Conservation (phyloP, 2,888 invertebrate genomes). For the Cremastobaeus sp. region DNA sequence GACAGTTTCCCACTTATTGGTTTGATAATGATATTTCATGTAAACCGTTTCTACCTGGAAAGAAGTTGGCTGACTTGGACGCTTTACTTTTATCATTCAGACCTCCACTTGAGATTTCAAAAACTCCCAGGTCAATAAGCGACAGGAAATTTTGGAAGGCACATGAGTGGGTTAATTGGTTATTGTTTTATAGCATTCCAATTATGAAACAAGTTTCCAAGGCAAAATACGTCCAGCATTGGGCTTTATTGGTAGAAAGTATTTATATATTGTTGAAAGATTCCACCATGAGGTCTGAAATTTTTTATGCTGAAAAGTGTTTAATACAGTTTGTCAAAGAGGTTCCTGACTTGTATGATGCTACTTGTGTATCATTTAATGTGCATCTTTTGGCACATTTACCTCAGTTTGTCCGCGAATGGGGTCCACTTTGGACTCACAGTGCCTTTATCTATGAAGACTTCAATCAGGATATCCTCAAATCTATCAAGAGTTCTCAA, state of each 20-base stretch:
- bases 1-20: constrained; percentile 41
- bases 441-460: constrained; percentile 56
- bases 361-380: constrained; percentile 12
- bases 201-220: constrained; percentile 30
- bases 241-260: constrained; percentile 43
- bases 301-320: constrained; percentile 25
- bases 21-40: constrained; percentile 25
- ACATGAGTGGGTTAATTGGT: constrained; percentile 47
- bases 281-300: constrained; percentile 30
- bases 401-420: constrained; percentile 12
- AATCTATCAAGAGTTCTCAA: constrained; percentile 46
- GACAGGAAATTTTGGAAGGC: constrained; percentile 42
- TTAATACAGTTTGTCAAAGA: constrained; percentile 36
- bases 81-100: constrained; percentile 16
- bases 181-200: constrained; percentile 44
- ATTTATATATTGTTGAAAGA: constrained; percentile 24
- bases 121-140: constrained; percentile 41
- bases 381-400: constrained; percentile 26
- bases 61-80: constrained; percentile 21
- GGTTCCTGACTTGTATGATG: constrained; percentile 24
- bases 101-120: constrained; percentile 30
- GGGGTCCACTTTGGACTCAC: constrained; percentile 42
- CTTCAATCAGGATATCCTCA: constrained; percentile 29
- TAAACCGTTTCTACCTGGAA: constrained; percentile 18
- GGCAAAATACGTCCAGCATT: constrained; percentile 34